A percentile compares a stretch with the other conserved stretches of the same genome.
Conservation (phyloP, 53 echinoderm and acorn worm genomes). For the Henricia sp. region DNA sequence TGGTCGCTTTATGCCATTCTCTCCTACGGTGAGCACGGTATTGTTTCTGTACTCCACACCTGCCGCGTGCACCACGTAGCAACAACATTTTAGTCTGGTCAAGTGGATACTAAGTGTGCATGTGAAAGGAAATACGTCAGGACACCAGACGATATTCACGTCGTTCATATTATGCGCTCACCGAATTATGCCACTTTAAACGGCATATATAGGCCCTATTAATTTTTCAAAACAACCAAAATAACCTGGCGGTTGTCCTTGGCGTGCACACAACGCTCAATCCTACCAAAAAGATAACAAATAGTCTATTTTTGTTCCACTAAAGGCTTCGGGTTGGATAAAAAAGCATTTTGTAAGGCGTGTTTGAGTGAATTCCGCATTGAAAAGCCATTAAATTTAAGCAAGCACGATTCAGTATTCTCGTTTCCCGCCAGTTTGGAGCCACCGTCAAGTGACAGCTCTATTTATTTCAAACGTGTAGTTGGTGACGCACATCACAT, state of each 20-base stretch:
- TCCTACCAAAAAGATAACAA: constrained; percentile 45
- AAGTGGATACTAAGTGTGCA: no score
- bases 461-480: constrained; percentile 12
- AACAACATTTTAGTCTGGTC: no score
- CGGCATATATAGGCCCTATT: no score
- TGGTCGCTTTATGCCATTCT: no score
- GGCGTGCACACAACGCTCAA: background rate
- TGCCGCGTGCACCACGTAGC: no score
- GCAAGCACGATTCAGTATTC: constrained; percentile 9
- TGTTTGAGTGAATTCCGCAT: constrained; percentile 23
- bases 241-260: constrained; percentile 9
- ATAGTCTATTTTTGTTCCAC: constrained; percentile 39
- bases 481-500: background rate
- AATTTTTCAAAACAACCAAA: no score
- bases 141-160: no score
- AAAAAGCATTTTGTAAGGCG: background rate
- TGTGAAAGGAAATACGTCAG: no score
- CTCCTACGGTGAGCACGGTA: no score
- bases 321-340: constrained; percentile 56
- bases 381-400: constrained; percentile 38
- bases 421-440: background rate
- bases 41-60: no score
- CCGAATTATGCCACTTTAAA: no score
- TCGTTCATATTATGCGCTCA: no score
- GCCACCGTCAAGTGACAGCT: constrained; percentile 10